Evolutionary conservation across 1,140 invertebrate species (phyloP).

Genomic region (Oedothorax gibbosus): DNA sequence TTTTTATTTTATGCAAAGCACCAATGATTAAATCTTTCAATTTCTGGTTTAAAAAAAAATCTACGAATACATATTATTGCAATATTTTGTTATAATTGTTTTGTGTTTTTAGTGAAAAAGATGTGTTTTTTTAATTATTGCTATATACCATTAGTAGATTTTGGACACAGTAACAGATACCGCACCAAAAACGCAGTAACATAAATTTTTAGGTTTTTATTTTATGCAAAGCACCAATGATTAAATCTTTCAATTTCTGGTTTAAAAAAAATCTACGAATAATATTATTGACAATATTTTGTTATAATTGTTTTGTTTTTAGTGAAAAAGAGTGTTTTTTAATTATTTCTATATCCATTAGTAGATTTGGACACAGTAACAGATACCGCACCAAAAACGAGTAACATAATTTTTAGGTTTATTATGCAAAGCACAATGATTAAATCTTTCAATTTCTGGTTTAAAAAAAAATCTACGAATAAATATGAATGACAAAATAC

Average conservation of each 20-base stretch:
- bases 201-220: background rate
- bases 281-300: too few species aligned
- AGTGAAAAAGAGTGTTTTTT: too few species aligned
- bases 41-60: slow-evolving; percentile 1
- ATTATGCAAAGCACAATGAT: background rate
- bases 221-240: background rate
- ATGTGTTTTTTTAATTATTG: too few species aligned
- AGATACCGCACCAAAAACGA: too few species aligned
- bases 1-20: background rate
- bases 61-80: slow-evolving; percentile 9
- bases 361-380: too few species aligned
- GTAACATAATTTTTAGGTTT: background rate
- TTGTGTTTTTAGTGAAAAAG: too few species aligned
- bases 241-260: slow-evolving; percentile 1
- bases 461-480: background rate
- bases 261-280: slow-evolving; percentile 15
- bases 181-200: too few species aligned
- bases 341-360: too few species aligned
- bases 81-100: too few species aligned
- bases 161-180: too few species aligned
- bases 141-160: too few species aligned
- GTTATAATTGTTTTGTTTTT: too few species aligned
- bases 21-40: background rate
- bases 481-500: slow-evolving; percentile 21
- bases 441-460: slow-evolving; percentile 1